phyloP scores from a whole-genome alignment of 1,140 invertebrate species.

The Cotesia vestalis region DNA sequence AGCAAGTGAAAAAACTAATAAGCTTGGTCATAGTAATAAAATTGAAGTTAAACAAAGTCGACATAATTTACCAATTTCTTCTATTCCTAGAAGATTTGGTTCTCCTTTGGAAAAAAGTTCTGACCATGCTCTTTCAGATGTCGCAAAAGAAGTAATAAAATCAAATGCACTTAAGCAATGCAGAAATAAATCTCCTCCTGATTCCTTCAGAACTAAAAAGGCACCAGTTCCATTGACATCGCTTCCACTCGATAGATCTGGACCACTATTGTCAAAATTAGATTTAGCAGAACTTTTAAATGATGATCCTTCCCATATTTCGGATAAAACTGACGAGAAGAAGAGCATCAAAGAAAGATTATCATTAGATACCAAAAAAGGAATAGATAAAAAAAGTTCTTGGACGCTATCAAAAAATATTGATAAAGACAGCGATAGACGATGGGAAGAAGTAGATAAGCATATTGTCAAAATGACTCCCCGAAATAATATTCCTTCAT shows the following conservation, averaged over 20 bases:
- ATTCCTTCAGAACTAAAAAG: background rate
- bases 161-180: conserved; percentile 8
- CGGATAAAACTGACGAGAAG: conserved; percentile 16
- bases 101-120: conserved; percentile 3
- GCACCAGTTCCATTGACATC: conserved; percentile 43
- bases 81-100: conserved; percentile 41
- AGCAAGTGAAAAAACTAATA: conserved; percentile 1
- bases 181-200: conserved; percentile 13
- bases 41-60: background rate
- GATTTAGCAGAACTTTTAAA: conserved; percentile 50
- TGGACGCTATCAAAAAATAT: conserved; percentile 24
- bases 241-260: conserved; percentile 44
- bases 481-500: conserved; percentile 18
- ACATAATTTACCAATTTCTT: conserved; percentile 46
- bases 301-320: conserved; percentile 36
- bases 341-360: conserved; percentile 7
- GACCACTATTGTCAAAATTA: conserved; percentile 49
- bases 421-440: conserved; percentile 44
- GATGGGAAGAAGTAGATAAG: conserved; percentile 49
- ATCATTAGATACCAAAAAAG: conserved; percentile 22
- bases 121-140: background rate
- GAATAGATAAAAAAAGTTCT: conserved; percentile 13
- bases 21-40: background rate
- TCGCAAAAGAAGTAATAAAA: conserved; percentile 17
- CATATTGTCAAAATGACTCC: conserved; percentile 39